These are phyloP conservation scores for Himantopus leucocephalus DNA, from an alignment of 2,113 vertebrate species.

Conservation along the genomic window DNA sequence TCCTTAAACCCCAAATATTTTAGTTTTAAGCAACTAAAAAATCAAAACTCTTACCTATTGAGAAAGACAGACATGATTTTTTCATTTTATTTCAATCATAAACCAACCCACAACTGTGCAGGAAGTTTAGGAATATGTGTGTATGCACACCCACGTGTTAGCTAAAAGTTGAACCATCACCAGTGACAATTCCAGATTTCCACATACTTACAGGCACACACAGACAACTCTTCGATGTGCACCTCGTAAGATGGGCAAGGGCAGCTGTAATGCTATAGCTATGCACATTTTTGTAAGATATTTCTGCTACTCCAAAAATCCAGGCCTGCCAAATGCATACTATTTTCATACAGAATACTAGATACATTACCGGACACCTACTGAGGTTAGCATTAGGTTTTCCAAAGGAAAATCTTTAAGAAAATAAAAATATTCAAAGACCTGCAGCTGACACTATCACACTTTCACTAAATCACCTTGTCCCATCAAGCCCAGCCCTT, in stretches of 20 bases:
- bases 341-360: not conserved
- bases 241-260: not conserved
- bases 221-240: not conserved
- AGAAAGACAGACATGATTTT: not conserved
- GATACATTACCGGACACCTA: not conserved
- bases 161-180: not conserved
- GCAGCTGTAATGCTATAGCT: not conserved
- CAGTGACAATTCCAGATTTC: not conserved
- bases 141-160: rapidly evolving
- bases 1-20: not conserved
- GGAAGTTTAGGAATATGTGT: not conserved
- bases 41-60: not conserved
- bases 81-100: not conserved
- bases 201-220: not conserved
- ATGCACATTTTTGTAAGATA: not conserved
- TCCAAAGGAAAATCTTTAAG: not conserved
- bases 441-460: not conserved
- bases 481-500: not conserved
- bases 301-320: not conserved
- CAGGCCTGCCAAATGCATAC: not conserved
- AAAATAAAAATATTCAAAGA: not conserved
- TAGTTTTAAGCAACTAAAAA: not conserved
- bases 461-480: not conserved
- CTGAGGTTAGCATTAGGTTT: not conserved
- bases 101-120: not conserved